Percentiles rank a stretch among this genome's conserved stretches.
These are phyloP conservation scores for Seriola aureovittata DNA, from an alignment of 2,113 vertebrate species.

Conservation along the genomic window DNA sequence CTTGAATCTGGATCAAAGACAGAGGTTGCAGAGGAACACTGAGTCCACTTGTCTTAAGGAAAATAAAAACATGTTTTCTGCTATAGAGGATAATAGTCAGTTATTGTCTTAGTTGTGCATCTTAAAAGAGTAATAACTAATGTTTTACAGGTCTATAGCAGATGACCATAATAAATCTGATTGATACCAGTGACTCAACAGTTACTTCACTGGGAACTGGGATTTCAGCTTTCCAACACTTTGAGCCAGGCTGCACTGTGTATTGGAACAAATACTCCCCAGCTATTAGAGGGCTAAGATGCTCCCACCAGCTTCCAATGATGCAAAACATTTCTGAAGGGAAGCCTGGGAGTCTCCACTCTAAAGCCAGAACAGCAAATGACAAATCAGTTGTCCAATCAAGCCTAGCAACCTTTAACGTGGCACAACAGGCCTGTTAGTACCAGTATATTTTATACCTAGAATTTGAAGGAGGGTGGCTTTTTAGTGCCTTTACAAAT, in stretches of 20 bases:
- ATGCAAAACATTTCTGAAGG: slow-evolving; percentile 5
- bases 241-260: background rate
- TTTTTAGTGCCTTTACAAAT: background rate
- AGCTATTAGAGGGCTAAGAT: background rate
- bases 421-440: background rate
- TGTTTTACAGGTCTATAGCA: slow-evolving; percentile 1
- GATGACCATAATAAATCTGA: background rate
- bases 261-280: slow-evolving; percentile 12
- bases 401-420: background rate
- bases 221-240: slow-evolving; percentile 1
- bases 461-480: background rate
- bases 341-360: background rate
- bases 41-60: background rate
- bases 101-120: slow-evolving; percentile 6
- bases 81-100: background rate
- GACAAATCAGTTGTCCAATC: background rate
- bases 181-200: background rate
- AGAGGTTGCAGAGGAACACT: background rate
- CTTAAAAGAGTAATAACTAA: background rate
- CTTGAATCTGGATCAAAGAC: slow-evolving; percentile 38
- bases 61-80: background rate
- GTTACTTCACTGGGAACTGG: background rate
- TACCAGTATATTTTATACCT: background rate
- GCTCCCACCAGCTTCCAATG: background rate
- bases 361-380: background rate